Evolutionary conservation across 2,888 invertebrate species (phyloP), one percentile per base, ranked within the genome.

Genomic region (Augiades crinisus): DNA sequence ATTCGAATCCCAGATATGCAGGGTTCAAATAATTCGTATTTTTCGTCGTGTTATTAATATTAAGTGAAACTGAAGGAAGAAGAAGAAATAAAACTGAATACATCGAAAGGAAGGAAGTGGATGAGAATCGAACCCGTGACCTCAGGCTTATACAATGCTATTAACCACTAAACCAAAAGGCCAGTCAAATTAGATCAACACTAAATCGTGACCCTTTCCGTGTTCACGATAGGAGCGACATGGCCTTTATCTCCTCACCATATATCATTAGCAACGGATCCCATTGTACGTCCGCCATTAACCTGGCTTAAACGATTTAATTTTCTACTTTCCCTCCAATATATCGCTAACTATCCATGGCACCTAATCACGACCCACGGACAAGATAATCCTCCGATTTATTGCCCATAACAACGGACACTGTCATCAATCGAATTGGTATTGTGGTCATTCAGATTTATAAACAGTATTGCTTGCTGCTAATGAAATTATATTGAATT

Each of bases 301-400:
- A 75, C 74, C 66, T 63, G 75, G 82, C 77, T 85, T 83, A 81
- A 74, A 75, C 75, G 78, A 78, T 85, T 86, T 83, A 78, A 87
- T 85, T 86, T 81, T 75, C 71, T 75, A 75, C 79, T 80, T 82
- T 81, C 85, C 84, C 84, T 75, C 73, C 75, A 78, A 79, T 71
- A 70, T 74, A 60, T 58, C 54, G 61, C 56, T 57, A 56, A 59
- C 59, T 75, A 79, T 78, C 79, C 77, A 78, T 70, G 71, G 74
- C 70, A 72, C 76, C 80, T 83, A 86, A 88, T 87, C 83, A 83
- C 81, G 63, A 71, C 72, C 70, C 69, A 78, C 75, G 70, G 80
- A 88, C 89, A 83, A 81, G 80, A 75, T 86, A 87, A 89, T 89
- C 88, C 86, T 70, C 65, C 68, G 78, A 89, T 89, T 88, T 89